These are phyloP conservation scores for Drosophila tropicalis DNA, from an alignment of 1,140 invertebrate genomes.

Conservation along the genomic window DNA sequence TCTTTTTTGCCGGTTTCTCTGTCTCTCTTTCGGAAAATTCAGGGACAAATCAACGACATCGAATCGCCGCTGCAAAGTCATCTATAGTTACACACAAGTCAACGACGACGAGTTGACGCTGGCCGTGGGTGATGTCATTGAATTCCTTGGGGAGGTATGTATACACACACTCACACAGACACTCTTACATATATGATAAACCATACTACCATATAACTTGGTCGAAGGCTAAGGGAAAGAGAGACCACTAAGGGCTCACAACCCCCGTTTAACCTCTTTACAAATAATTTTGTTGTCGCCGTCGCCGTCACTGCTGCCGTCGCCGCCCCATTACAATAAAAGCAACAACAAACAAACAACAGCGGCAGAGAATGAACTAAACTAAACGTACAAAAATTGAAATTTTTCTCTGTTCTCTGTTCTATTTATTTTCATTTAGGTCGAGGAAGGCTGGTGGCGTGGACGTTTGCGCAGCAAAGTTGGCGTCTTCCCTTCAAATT, in stretches of 20 bases:
- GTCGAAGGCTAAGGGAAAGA: conserved; percentile 17
- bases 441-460: conserved; percentile 95
- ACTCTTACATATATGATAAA: too few species aligned
- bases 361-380: background rate
- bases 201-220: conserved; percentile 1
- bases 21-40: conserved; percentile 33
- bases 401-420: conserved; percentile 37
- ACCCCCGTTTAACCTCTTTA: conserved; percentile 75
- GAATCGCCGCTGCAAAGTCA: conserved; percentile 90
- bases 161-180: conserved; percentile 15
- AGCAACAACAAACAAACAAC: conserved; percentile 2
- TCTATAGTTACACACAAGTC: conserved; percentile 95
- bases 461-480: conserved; percentile 89
- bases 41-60: conserved; percentile 84
- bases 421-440: conserved; percentile 66
- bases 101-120: conserved; percentile 96
- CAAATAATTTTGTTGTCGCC: conserved; percentile 53
- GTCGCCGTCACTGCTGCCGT: background rate
- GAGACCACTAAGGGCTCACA: conserved; percentile 22
- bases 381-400: conserved; percentile 14
- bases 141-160: conserved; percentile 92
- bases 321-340: conserved; percentile 33
- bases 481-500: conserved; percentile 97
- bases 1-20: conserved; percentile 12
- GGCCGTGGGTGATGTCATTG: conserved; percentile 93